Evolutionary conservation across 1,140 invertebrate genomes (phyloP).

Genomic region (Brachionus manjavacas): DNA sequence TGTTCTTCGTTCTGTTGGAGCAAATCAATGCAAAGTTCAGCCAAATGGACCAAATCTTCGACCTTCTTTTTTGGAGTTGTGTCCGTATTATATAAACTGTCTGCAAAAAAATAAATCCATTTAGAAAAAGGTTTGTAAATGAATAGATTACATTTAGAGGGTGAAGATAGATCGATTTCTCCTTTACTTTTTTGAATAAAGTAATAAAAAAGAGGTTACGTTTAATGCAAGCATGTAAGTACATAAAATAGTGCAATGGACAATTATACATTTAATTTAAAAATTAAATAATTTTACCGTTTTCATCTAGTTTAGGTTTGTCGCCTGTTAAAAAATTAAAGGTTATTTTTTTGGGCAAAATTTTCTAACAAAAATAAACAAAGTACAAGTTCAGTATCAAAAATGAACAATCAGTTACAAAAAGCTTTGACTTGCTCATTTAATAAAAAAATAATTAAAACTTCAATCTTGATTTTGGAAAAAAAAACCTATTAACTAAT

Average conservation of each 20-base stretch:
- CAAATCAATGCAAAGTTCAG: slow-evolving; percentile 94
- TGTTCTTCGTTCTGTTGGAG: slow-evolving; percentile 98
- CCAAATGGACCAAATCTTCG: slow-evolving; percentile 91
- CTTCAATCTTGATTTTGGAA: not conserved
- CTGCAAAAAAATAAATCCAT: slow-evolving; percentile 44
- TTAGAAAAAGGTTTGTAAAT: not conserved
- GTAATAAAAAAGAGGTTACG: not conserved
- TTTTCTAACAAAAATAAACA: not conserved
- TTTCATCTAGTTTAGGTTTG: slow-evolving; percentile 23
- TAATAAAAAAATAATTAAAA: not conserved
- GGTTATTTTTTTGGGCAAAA: not conserved
- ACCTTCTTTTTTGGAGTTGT: slow-evolving; percentile 65
- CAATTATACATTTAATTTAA: not conserved
- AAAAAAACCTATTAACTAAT: not conserved
- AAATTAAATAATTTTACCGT: slow-evolving; percentile 19
- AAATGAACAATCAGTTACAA: not conserved
- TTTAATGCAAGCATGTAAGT: not conserved
- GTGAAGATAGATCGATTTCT: not conserved
- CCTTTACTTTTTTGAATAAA: slow-evolving; percentile 1
- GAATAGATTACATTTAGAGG: not conserved
- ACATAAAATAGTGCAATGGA: not conserved
- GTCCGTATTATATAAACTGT: slow-evolving; percentile 48
- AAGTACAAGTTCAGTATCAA: not conserved
- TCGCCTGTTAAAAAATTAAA: slow-evolving; percentile 1
- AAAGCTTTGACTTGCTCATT: not conserved